Base-by-base conservation (phyloP, 2,113 vertebrate genomes). In the Corythoichthys haematopterus region DNA sequence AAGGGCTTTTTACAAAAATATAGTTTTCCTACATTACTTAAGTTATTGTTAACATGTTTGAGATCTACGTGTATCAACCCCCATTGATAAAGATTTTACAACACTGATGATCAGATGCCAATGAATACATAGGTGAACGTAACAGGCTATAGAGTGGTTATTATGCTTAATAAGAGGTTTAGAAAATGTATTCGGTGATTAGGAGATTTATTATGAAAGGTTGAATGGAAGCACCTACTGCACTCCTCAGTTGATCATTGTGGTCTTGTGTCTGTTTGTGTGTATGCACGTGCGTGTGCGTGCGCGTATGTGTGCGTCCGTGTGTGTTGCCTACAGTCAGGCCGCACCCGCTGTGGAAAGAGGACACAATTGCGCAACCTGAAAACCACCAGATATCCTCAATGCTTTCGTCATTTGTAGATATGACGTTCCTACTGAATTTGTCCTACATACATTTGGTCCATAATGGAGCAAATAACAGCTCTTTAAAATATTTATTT, bases 301-400 rank as follows among this genome's bases (percentile, higher is more conserved):
- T 14, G 55, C 20, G n/a, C 3, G n/a, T 1, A 7, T 53, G 51
- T 10, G 51, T 20, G 51, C 9, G 51, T 3, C 16, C 40, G 56
- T 13, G 28, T 14, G 55, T 57, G 55, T 57, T 57, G 33, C 12
- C 33, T 14, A 36, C n/a, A 57, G 45, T 53, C n/a, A 73, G 62
- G 68, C 87, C 84, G 66, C 85, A n/a, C 85, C 84, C 75, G 68
- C 66, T 16, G 2, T 77, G 80, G 77, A 85, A 86, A 76, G 76
- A 53, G 10, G 10, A 66, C 37, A 53, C 3, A 47, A 48, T 89
- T 89, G 77, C 83, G 84, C 85, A 84, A 89, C 70, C 33, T n/a
- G 46, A 57, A 57, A 57, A 43, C 48, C 35, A 14, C 8, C 5
- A 77, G 64, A 53, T 45, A 69, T 62, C 48, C n/a, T 14, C 47